These are phyloP conservation scores for Chaetodon auriga DNA, from an alignment of 2,113 vertebrate genomes.

Conservation along the genomic window DNA sequence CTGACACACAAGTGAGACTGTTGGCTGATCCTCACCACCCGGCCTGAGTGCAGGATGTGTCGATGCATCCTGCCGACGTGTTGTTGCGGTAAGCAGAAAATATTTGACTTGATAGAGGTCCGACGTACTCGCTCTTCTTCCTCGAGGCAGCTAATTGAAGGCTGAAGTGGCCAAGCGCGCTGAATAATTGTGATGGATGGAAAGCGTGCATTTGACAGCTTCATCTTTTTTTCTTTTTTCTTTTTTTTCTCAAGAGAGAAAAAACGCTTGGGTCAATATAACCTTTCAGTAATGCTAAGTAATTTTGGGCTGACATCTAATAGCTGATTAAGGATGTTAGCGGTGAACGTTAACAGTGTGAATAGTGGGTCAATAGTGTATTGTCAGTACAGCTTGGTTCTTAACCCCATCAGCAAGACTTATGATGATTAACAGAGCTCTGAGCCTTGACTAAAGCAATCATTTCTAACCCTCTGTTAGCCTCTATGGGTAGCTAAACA, in stretches of 20 bases:
- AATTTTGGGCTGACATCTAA: constrained; percentile 51
- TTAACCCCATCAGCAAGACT: constrained; percentile 55
- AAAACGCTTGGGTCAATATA: constrained; percentile 59
- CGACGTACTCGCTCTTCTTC: constrained; percentile 21
- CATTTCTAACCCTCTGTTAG: constrained; percentile 31
- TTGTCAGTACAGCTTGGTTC: constrained; percentile 43
- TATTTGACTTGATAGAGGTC: constrained; percentile 52
- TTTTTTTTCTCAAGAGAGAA: constrained; percentile 29
- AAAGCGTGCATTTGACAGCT: constrained; percentile 20
- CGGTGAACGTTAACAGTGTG: constrained; percentile 29
- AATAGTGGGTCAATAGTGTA: constrained; percentile 51
- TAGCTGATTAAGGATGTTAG: constrained; percentile 65
- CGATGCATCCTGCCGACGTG: constrained; percentile 36
- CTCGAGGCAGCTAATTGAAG: constrained; percentile 59
- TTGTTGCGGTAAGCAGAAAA: constrained; percentile 58
- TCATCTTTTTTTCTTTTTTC: constrained; percentile 43
- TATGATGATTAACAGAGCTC: constrained; percentile 58
- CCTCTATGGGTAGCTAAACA: constrained; percentile 24
- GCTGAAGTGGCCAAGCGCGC: constrained; percentile 34
- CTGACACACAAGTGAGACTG: constrained; percentile 17
- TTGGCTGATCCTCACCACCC: constrained; percentile 18
- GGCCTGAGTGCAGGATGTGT: constrained; percentile 38
- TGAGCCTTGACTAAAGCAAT: constrained; percentile 61
- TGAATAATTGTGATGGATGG: constrained; percentile 66
- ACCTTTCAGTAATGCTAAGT: constrained; percentile 55